Evolutionary conservation across 2,113 vertebrate genomes (phyloP), one percentile per base, ranked within the genome.

Genomic region (Pontoporia blainvillei): DNA sequence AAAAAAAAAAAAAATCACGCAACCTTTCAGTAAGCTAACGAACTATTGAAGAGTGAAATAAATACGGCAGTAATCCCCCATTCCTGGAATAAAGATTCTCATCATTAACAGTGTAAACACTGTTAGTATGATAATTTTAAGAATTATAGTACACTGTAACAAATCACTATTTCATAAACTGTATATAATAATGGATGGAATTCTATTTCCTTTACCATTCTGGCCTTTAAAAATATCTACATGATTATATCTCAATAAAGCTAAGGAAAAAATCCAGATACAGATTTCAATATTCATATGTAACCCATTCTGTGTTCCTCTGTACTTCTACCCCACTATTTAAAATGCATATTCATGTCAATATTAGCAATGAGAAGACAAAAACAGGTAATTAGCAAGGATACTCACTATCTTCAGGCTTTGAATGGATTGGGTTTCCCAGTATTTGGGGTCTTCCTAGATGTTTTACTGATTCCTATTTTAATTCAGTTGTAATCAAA

Each of bases 21-120:
- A 94, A 31, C 34, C 62, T 87, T 54, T 49, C 52, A 91, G 54
- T 71, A 95, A 94, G 27, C 57, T 87, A 86, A 93, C 44, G 81
- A 91, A 78, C 25, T 73, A 52, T 0, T 49, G 41, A 96, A 62
- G 5, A 81, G 4, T 83, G 59, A 94, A 92, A 81, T 86, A 76
- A 83, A 66, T 69, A 36, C 8, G 23, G 31, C 34, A 91, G 7
- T 44, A 36, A 57, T 54, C 25, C 2, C 27, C n/a, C 7, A 86
- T 72, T 71, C 6, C 11, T 86, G 64, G 27, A 39, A 49, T 21
- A 83, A 86, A 41, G 75, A 87, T 71, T 87, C 52, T 44, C 34
- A 81, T 93, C 59, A 88, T 5, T 41, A 96, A 88, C 3, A 54
- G 17, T 49, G 3, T 92, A 94, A 86, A 86, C 2, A 41, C 9